Evolutionary conservation across 2,797 vertebrate species (phyloP).

Genomic region (Masticophis lateralis): DNA sequence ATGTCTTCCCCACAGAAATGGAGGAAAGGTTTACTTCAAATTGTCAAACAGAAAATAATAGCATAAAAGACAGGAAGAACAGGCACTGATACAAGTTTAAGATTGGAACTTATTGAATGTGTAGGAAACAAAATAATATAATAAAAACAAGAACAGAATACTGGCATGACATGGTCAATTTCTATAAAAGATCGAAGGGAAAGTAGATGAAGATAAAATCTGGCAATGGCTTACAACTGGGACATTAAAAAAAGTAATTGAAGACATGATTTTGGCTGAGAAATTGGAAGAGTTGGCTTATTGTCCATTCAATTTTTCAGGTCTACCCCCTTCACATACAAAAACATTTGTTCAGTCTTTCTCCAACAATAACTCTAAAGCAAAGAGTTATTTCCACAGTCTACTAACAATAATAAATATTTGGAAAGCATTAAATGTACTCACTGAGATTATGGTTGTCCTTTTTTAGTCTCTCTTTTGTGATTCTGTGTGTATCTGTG

Average conservation of each 20-base stretch:
- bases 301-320: background rate
- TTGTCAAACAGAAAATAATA: background rate
- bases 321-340: background rate
- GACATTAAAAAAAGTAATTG: background rate
- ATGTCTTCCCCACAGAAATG: background rate
- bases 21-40: background rate
- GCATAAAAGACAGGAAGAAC: background rate
- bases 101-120: background rate
- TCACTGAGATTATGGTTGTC: conserved; percentile 99
- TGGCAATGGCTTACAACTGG: background rate
- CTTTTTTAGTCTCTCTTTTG: conserved; percentile 98
- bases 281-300: background rate
- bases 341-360: background rate
- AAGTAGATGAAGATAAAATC: background rate
- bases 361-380: background rate
- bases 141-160: background rate
- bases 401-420: conserved; percentile 8
- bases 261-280: background rate
- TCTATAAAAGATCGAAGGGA: background rate
- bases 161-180: background rate
- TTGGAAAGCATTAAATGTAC: conserved; percentile 61
- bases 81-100: background rate
- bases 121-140: background rate
- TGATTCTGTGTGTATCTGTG: conserved; percentile 88
- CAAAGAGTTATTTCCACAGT: background rate